These are phyloP conservation scores for Diplodus puntazzo DNA, from an alignment of 2,797 vertebrate genomes.

Conservation along the genomic window DNA sequence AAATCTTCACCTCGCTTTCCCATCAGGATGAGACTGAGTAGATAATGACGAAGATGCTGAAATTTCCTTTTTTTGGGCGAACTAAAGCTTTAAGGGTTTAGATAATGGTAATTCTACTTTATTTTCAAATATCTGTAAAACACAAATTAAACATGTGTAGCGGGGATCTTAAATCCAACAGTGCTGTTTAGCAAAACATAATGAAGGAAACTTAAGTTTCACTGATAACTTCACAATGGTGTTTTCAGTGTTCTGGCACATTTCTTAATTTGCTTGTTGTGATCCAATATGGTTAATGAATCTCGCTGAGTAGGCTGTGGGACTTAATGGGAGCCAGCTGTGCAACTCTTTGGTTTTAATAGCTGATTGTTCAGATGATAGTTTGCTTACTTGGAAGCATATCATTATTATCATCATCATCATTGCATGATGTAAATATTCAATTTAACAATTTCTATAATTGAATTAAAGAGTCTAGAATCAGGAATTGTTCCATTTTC, in stretches of 20 bases:
- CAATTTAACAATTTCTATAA: conserved; percentile 22
- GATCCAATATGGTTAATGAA: conserved; percentile 73
- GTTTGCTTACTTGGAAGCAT: conserved; percentile 58
- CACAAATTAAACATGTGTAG: too few species aligned
- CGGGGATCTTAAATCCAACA: background rate
- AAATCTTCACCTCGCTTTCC: too few species aligned
- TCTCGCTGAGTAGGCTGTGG: conserved; percentile 68
- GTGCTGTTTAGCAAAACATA: conserved; percentile 10
- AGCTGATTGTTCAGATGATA: conserved; percentile 65
- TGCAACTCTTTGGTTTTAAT: conserved; percentile 66
- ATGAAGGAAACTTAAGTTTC: conserved; percentile 47
- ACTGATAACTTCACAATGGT: conserved; percentile 49
- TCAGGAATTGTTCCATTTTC: background rate
- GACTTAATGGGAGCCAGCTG: conserved; percentile 74
- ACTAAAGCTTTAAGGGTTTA: too few species aligned
- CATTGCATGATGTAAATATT: conserved; percentile 41
- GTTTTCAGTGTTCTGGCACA: conserved; percentile 55
- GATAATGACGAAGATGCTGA: too few species aligned
- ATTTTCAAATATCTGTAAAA: background rate
- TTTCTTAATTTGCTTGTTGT: conserved; percentile 71
- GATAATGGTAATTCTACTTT: too few species aligned
- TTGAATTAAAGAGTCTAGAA: background rate
- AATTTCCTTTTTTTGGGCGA: too few species aligned
- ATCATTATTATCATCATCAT: conserved; percentile 2
- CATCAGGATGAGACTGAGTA: too few species aligned